These are phyloP conservation scores for Diplodus puntazzo DNA, from an alignment of 2,797 vertebrate species.

Conservation along the genomic window DNA sequence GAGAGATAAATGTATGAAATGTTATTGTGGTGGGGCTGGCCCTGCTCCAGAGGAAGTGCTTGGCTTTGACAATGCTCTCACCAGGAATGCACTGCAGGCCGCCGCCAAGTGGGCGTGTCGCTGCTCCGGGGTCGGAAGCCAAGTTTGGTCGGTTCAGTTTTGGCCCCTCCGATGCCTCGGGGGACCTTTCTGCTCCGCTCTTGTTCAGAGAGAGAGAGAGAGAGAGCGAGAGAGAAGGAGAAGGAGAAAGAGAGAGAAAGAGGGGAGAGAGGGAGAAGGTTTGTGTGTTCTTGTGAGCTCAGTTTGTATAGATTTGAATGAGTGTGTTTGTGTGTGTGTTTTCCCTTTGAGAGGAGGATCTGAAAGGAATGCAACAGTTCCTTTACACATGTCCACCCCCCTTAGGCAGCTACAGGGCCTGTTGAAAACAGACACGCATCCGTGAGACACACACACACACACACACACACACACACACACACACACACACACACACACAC, in stretches of 20 bases:
- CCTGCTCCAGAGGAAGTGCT: conserved; percentile 85
- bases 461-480: conserved; percentile 46
- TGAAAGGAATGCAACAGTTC: conserved; percentile 83
- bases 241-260: conserved; percentile 30
- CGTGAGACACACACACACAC: conserved; percentile 63
- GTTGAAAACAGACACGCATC: conserved; percentile 79
- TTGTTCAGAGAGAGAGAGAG: conserved; percentile 69
- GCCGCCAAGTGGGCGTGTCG: conserved; percentile 85
- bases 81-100: conserved; percentile 86
- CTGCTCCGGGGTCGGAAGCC: conserved; percentile 82
- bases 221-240: conserved; percentile 31
- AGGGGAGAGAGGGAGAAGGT: conserved; percentile 56
- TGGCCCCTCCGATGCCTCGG: conserved; percentile 76
- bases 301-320: conserved; percentile 75
- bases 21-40: conserved; percentile 82
- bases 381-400: conserved; percentile 79
- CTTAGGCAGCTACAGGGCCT: conserved; percentile 71
- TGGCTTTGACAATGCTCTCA: conserved; percentile 88
- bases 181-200: conserved; percentile 73
- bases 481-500: conserved; percentile 59
- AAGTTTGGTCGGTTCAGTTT: conserved; percentile 83
- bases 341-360: conserved; percentile 76
- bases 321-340: conserved; percentile 74
- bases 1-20: conserved; percentile 82
- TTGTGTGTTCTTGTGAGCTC: conserved; percentile 68